Conservation (phyloP, 2,113 vertebrate genomes). For the Andinoacara biseriatus region DNA sequence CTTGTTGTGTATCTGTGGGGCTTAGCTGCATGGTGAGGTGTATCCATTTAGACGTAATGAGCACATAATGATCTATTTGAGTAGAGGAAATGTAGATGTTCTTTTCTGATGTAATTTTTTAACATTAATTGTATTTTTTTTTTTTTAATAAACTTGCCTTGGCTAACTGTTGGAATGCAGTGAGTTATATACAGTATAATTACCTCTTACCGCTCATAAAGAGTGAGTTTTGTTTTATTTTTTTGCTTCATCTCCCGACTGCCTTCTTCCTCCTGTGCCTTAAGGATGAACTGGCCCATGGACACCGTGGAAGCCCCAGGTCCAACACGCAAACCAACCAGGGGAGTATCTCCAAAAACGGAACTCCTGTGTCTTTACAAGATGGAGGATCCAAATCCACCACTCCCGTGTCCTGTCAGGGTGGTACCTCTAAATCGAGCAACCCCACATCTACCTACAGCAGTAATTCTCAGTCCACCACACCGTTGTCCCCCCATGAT, state of each 20-base stretch:
- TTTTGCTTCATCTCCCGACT: not conserved
- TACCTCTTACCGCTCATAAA: not conserved
- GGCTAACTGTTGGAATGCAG: not conserved
- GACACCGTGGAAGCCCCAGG: conserved; percentile 79
- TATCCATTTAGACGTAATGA: not conserved
- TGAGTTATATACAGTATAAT: not conserved
- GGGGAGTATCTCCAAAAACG: conserved; percentile 81
- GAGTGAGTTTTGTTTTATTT: not conserved
- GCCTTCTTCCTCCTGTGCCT: not conserved
- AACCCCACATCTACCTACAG: conserved; percentile 75
- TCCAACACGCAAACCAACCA: conserved; percentile 37
- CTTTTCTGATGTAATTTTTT: not conserved
- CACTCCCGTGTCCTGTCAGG: conserved; percentile 36
- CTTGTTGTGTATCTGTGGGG: not conserved
- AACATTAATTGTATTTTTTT: not conserved
- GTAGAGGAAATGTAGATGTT: not conserved
- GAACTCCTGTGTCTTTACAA: conserved; percentile 74
- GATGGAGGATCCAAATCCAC: conserved; percentile 46
- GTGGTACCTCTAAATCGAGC: conserved; percentile 82
- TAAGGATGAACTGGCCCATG: conserved; percentile 91
- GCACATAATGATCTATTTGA: not conserved
- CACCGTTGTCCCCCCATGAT: conserved; percentile 6
- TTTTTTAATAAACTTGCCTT: not conserved
- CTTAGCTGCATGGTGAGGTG: conserved; percentile 1
- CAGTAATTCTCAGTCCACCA: conserved; percentile 66